These are phyloP conservation scores for Pseudoips prasinana DNA, from an alignment of 2,888 invertebrate species.

Conservation along the genomic window DNA sequence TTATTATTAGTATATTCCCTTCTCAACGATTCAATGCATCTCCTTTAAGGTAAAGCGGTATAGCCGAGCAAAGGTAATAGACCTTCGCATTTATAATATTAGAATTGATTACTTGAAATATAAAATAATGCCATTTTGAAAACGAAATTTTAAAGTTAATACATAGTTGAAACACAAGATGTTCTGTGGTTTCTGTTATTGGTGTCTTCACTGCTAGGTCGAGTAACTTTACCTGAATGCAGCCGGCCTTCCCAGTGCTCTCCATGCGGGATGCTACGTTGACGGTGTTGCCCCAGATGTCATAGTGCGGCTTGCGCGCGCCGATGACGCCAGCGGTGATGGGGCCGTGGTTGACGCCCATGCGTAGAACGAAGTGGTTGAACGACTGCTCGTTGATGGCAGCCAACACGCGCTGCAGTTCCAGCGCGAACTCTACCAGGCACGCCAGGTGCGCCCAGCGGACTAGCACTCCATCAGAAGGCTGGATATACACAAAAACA, in stretches of 20 bases:
- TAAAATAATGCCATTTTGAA: too few species aligned
- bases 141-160: too few species aligned
- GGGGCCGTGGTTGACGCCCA: constrained; percentile 98
- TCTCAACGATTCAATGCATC: too few species aligned
- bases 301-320: constrained; percentile 96
- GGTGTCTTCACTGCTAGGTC: too few species aligned
- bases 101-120: too few species aligned
- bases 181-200: too few species aligned
- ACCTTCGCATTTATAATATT: too few species aligned
- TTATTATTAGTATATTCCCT: too few species aligned
- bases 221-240: constrained; percentile 90
- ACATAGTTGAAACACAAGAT: too few species aligned
- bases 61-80: too few species aligned
- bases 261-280: constrained; percentile 99
- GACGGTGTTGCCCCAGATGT: constrained; percentile 98
- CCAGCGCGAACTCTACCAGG: constrained; percentile 94
- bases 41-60: too few species aligned
- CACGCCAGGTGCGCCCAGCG: constrained; percentile 93
- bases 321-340: constrained; percentile 98
- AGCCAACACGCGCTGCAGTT: constrained; percentile 93
- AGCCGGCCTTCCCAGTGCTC: constrained; percentile 97
- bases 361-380: constrained; percentile 95
- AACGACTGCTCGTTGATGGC: constrained; percentile 97
- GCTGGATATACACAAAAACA: too few species aligned
- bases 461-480: constrained; percentile 86